Evolutionary conservation across 2,888 invertebrate genomes (phyloP).

Genomic region (Spodoptera exigua): DNA sequence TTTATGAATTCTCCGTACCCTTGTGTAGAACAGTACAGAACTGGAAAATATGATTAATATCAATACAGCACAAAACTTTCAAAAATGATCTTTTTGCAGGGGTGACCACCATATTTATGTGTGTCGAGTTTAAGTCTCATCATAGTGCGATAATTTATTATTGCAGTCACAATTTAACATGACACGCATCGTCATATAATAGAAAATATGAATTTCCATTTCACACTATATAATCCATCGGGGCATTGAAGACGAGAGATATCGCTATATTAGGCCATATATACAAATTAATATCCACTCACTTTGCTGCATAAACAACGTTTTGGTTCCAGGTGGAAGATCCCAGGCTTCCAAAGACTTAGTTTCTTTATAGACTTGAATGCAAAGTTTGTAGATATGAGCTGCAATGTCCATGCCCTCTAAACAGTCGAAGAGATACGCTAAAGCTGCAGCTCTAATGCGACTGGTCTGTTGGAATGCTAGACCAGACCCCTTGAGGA

Average conservation of each 20-base stretch:
- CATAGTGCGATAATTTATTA: too few species aligned
- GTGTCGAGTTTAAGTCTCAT: too few species aligned
- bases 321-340: slow-evolving; percentile 81
- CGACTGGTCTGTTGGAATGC: slow-evolving; percentile 84
- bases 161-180: too few species aligned
- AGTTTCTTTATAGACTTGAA: slow-evolving; percentile 84
- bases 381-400: slow-evolving; percentile 83
- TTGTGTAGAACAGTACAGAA: slow-evolving; percentile 80
- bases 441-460: slow-evolving; percentile 73
- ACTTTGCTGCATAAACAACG: slow-evolving; percentile 86
- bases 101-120: too few species aligned
- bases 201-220: too few species aligned
- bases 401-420: slow-evolving; percentile 79
- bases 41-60: slow-evolving; percentile 62
- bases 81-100: too few species aligned
- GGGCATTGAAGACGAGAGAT: too few species aligned
- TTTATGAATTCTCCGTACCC: slow-evolving; percentile 87
- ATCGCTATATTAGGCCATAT: too few species aligned
- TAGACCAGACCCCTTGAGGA: slow-evolving; percentile 80
- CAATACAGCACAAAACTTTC: too few species aligned
- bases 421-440: slow-evolving; percentile 81
- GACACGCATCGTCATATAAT: too few species aligned
- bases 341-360: slow-evolving; percentile 85
- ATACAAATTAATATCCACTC: slow-evolving; percentile 22
- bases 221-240: too few species aligned